Evolutionary conservation across 1,140 invertebrate genomes (phyloP).

Genomic region (Aphelinus certus): DNA sequence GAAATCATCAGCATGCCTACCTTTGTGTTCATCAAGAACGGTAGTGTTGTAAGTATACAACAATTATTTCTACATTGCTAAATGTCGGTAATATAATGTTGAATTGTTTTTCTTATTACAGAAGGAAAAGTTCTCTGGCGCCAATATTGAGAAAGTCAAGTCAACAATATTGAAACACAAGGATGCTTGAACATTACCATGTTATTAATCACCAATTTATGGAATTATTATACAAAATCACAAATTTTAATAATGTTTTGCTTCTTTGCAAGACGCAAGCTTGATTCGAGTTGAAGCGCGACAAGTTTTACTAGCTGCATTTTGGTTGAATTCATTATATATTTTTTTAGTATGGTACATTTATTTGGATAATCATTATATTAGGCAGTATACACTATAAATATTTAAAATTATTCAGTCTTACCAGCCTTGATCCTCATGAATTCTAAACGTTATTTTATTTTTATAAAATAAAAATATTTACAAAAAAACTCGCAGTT

Average conservation of each 20-base stretch:
- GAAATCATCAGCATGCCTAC: constrained; percentile 91
- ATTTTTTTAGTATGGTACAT: constrained; percentile 23
- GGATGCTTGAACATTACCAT: constrained; percentile 6
- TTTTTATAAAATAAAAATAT: background rate
- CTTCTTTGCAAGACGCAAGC: constrained; percentile 25
- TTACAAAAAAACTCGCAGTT: background rate
- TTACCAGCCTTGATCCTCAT: constrained; percentile 22
- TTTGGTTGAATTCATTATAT: constrained; percentile 30
- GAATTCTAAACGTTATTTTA: constrained; percentile 15
- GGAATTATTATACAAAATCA: constrained; percentile 36
- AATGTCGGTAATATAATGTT: constrained; percentile 33
- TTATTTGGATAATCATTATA: constrained; percentile 13
- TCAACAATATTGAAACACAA: constrained; percentile 49
- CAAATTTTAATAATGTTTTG: constrained; percentile 33
- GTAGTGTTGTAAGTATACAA: constrained; percentile 68
- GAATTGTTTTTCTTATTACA: constrained; percentile 50
- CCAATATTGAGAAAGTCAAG: constrained; percentile 79
- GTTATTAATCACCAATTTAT: constrained; percentile 20
- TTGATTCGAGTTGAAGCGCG: constrained; percentile 9
- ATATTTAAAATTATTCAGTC: constrained; percentile 16
- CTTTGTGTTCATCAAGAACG: constrained; percentile 88
- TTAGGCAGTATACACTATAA: constrained; percentile 13
- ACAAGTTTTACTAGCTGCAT: constrained; percentile 17
- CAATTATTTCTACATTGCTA: background rate
- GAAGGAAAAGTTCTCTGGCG: constrained; percentile 80